Conservation (phyloP, 2,113 vertebrate genomes). For the Sciurus niger region DNA sequence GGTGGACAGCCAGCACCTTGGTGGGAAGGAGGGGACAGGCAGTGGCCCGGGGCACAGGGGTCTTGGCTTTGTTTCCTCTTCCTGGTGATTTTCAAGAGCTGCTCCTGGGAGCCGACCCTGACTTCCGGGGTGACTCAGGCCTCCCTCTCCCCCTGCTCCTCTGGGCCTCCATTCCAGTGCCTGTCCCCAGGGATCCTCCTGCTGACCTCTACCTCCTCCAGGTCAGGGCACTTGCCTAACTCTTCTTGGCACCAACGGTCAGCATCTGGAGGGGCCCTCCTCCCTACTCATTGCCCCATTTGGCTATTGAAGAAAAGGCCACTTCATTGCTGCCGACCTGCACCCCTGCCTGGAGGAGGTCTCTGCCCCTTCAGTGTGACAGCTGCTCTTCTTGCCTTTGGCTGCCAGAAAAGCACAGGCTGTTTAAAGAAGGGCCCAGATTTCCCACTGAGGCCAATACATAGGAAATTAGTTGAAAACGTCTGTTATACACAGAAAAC, state of each 20-base stretch:
- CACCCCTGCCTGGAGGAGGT: neutral
- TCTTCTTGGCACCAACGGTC: neutral
- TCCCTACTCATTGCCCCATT: no score
- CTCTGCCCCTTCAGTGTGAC: neutral
- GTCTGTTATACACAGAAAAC: slow-evolving; percentile 61
- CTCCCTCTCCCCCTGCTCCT: neutral
- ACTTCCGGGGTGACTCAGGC: neutral
- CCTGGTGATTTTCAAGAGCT: neutral
- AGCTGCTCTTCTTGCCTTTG: neutral
- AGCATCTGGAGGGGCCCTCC: neutral
- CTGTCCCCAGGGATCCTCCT: neutral
- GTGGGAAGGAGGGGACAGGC: no score
- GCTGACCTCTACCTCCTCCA: neutral
- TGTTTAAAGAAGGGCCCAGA: slow-evolving; percentile 31
- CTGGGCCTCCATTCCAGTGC: neutral
- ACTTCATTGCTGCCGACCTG: neutral
- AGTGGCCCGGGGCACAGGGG: rapidly evolving
- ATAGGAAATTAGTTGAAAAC: slow-evolving; percentile 70
- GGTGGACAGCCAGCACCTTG: neutral
- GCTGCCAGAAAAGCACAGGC: neutral
- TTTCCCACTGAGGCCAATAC: slow-evolving; percentile 25
- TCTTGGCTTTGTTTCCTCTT: neutral
- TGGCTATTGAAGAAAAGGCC: neutral
- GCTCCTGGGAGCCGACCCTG: neutral
- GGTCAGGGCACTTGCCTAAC: neutral